Percentiles rank a stretch among this genome's conserved stretches.
Conservation (phyloP, 2,797 vertebrate species). For the Rhinella marina region DNA sequence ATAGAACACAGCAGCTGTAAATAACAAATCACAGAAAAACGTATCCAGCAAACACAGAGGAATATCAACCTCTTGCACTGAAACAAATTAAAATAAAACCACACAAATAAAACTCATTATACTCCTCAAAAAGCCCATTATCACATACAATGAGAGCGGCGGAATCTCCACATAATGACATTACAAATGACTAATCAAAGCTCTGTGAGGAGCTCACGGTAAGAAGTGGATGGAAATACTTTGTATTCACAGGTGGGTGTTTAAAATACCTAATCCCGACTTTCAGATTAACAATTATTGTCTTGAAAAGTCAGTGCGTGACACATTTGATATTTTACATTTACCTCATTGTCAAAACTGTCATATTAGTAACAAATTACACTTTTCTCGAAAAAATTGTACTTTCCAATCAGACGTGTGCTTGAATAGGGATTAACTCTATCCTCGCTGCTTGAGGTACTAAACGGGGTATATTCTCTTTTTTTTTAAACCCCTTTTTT, state of each 20-base stretch:
- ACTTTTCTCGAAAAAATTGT: constrained; percentile 22
- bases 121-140: not conserved
- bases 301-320: constrained; percentile 45
- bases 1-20: not conserved
- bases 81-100: constrained; percentile 7
- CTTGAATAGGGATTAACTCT: constrained; percentile 13
- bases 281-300: constrained; percentile 54
- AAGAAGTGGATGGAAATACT: constrained; percentile 27
- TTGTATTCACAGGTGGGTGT: constrained; percentile 47
- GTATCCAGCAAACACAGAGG: too few relatives aligned
- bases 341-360: constrained; percentile 51
- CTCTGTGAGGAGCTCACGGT: not conserved
- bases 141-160: not conserved
- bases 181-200: constrained; percentile 36
- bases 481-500: not conserved
- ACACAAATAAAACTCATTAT: not conserved
- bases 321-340: constrained; percentile 59
- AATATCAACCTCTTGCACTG: not conserved
- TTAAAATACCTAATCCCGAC: constrained; percentile 46
- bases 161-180: constrained; percentile 15
- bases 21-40: not conserved
- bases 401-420: constrained; percentile 24
- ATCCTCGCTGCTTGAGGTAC: not conserved
- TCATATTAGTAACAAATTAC: constrained; percentile 48
- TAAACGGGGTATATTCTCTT: not conserved